Conservation (phyloP, 2,797 vertebrate species). For the Pteropus rufus region DNA sequence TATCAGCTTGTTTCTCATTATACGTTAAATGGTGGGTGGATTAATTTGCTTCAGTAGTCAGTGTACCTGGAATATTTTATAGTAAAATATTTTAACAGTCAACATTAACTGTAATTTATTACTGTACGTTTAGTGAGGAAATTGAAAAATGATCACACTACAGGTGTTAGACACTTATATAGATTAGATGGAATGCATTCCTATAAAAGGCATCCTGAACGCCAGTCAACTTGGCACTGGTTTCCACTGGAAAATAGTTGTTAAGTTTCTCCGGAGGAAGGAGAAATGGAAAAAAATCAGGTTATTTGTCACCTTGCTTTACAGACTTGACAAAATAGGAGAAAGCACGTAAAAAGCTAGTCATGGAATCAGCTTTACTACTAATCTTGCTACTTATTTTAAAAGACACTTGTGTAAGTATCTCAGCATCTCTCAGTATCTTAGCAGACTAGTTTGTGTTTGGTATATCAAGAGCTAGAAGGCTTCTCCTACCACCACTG, state of each 20-base stretch:
- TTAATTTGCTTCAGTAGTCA: neutral
- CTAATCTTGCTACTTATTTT: neutral
- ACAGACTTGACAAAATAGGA: neutral
- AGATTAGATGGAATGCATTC: neutral
- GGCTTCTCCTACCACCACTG: neutral
- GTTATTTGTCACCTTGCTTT: neutral
- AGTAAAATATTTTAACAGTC: constrained; percentile 11
- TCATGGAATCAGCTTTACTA: neutral
- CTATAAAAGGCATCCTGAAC: neutral
- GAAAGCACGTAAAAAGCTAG: neutral
- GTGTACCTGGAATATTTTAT: neutral
- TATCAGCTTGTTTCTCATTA: constrained; percentile 24
- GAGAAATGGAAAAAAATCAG: neutral
- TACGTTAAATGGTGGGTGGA: neutral
- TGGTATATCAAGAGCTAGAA: neutral
- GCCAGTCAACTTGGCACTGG: neutral
- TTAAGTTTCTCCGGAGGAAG: neutral
- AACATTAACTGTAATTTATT: neutral
- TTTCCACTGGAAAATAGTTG: neutral
- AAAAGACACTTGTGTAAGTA: neutral
- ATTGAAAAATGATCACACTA: neutral
- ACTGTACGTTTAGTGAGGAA: constrained; percentile 1
- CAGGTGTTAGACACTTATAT: neutral
- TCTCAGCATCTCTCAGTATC: neutral
- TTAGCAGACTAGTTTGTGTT: neutral